Base-by-base conservation (phyloP, 2,797 vertebrate genomes). In the Leptoclinus maculatus region DNA sequence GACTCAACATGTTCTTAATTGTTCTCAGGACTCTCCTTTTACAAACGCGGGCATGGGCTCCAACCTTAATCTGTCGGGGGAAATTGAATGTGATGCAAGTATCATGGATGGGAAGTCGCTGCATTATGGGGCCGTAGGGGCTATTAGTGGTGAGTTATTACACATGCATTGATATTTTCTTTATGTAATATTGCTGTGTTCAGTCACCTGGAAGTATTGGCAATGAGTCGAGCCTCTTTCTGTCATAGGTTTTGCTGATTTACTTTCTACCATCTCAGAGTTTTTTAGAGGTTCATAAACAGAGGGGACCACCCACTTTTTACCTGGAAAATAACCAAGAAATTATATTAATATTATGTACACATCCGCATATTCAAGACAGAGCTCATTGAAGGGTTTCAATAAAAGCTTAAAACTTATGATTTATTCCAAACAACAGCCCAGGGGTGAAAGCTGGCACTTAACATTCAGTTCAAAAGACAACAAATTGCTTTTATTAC, bases 71-170 rank as follows among this genome's bases (percentile, higher is more conserved):
- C 95, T 99, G 85, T 95, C 97, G 29, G 98, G 98, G 78, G 96
- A 99, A 93, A 98, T 99, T 82, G 98, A 99, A 91, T 99, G 98
- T 90, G 98, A 99, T 87, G 98, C 98, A 74, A 99, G 98, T 89
- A 98, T 99, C 91, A 99, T 99, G 98, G 98, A 99, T 91, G 98
- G 98, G 75, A 99, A 98, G 87, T 97, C 98, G 4, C 90, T 99
- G 86, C 97, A 98, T 92, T 99, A 97, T 86, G 98, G 98, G 90
- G 97, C 98, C 45, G 98, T 99, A 54, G 98, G 98, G 77, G 96
- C 98, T 43, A 92, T 99, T 80, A 97, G 97, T 90, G 97, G 98
- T 99, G 96, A 88, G 97, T 96, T 79, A 57, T 67, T 41, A 41
- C 41, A 62, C 14, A 32, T 49, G 34, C 74, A 23, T 36, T 79